Base-by-base conservation (phyloP, 92 coral and sea anemone species). In the Epizoanthus ramosus region DNA sequence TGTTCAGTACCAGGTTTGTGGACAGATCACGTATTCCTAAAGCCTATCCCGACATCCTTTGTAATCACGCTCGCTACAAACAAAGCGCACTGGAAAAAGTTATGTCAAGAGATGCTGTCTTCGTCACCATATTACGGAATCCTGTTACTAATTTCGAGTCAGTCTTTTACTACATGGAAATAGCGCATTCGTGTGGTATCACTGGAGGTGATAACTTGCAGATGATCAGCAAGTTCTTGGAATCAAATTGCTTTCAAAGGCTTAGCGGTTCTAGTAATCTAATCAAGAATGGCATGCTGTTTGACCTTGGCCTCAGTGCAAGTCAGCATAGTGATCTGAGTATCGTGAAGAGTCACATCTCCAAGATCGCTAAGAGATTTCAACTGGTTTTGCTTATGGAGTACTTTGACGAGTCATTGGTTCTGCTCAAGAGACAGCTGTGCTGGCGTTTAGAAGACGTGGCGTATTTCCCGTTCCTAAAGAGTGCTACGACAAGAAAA, bases 61-160 rank as follows among this genome's bases (percentile, higher is more conserved):
- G 94, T 87, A 92, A 93, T 69, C 98, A 95, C 63, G 90, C 94
- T 3, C 93, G 98, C 60, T 95, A 91, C 87, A 90, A 93, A 76
- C 81, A 93, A 60, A 86, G 80, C 23, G 87, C 92, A 21, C 64
- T 95, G 80, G 94, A 84, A 45, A 68, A 83, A 69, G 86, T 93
- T 12, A 91, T 95, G 95, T 95, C 98, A 2, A 85, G 84, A 50
- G 93, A 91, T 65, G 88, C 98, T 1, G 70, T 87, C 33, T 95
- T 93, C 79, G 93, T 95, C 82, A 93, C 98, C 23, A 95, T 95
- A 47, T 64, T 95, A 70, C 95, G 98, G 19, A 87, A 93, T 82
- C 98, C 98, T 21, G 92, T 93, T 21, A 81, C 83, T 45, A 97
- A 95, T 31, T 95, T 89, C 39, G 98, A 93, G 54, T 95, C 98